Base-by-base conservation (phyloP, 1,140 invertebrate species). In the Neuroterus valhalla region DNA sequence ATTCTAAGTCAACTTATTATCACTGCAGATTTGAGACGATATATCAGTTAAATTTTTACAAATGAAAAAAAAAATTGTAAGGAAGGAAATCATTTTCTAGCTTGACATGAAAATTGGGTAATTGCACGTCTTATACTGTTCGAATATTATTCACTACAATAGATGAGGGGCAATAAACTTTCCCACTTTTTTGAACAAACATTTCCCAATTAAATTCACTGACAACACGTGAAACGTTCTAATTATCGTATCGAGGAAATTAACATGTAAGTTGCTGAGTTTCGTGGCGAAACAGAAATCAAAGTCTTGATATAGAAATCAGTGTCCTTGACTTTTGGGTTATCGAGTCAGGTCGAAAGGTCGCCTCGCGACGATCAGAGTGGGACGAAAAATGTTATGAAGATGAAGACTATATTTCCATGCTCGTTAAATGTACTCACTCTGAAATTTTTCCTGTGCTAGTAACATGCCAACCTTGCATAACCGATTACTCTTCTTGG, bases 251-350 rank as follows among this genome's bases (percentile, higher is more conserved):
- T 23, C 23, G n/a, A 14, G 21, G 15, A 62, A 31, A 62, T 62
- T 38, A 62, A 38, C 31, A 62, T 62, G 55, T 62, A 62, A 62
- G 23, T 31, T 38, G 55, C 8, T 62, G 55, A 38, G 21, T 23
- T 62, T n/a, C n/a, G 31, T 62, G 55, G 26, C 26, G 55, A 62
- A 62, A 62, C 21, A 62, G 55, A 31, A 80, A 81, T 81, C 79
- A 23, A 14, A 78, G 79, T 80, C 78, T 80, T 81, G 76, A 81
- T 79, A 85, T 75, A 82, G 75, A 78, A 81, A 77, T 77, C 69
- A 72, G 70, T 84, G 86, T 84, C 87, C 87, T 88, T 88, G 87
- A 88, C 86, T 85, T 81, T 82, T 85, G 80, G 87, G 86, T 88
- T 88, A 88, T 88, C 87, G 78, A 48, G n/a, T 23, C 72, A 68